These are phyloP conservation scores for Globicephala melas DNA, from an alignment of 2,113 vertebrate species.

Conservation along the genomic window DNA sequence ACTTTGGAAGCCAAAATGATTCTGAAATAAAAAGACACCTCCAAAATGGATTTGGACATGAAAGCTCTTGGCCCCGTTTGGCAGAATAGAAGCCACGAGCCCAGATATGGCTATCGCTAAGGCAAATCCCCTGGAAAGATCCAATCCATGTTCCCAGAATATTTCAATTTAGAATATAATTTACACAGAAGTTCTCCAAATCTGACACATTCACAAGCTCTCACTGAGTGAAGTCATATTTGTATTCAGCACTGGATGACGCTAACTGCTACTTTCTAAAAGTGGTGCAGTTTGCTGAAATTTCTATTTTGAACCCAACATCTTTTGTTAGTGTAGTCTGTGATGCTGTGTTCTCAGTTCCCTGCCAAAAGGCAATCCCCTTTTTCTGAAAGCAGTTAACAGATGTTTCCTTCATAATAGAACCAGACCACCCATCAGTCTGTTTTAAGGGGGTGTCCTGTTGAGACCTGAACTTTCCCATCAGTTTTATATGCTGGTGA, in stretches of 20 bases:
- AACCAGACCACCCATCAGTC: neutral
- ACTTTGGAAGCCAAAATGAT: constrained; percentile 31
- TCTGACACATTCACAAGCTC: neutral
- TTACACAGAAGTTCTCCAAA: constrained; percentile 26
- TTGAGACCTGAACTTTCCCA: neutral
- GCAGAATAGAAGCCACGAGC: neutral
- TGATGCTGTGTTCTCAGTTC: neutral
- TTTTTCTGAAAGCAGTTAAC: neutral
- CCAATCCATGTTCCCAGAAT: neutral
- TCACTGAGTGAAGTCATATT: neutral
- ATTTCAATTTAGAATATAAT: constrained; percentile 19
- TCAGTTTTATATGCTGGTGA: neutral
- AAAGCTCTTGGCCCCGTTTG: neutral
- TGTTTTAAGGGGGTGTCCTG: neutral
- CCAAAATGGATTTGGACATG: neutral
- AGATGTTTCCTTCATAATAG: neutral
- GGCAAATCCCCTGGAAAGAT: neutral
- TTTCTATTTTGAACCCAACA: neutral
- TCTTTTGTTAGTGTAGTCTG: neutral
- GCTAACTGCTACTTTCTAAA: constrained; percentile 12
- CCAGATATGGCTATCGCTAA: neutral
- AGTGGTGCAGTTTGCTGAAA: neutral
- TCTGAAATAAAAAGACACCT: neutral
- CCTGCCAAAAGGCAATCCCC: neutral
- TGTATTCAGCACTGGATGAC: neutral